A percentile compares a stretch with the other conserved stretches of the same genome.
These are phyloP conservation scores for Dreissena rostriformis DNA, from an alignment of 1,140 invertebrate species.

Conservation along the genomic window DNA sequence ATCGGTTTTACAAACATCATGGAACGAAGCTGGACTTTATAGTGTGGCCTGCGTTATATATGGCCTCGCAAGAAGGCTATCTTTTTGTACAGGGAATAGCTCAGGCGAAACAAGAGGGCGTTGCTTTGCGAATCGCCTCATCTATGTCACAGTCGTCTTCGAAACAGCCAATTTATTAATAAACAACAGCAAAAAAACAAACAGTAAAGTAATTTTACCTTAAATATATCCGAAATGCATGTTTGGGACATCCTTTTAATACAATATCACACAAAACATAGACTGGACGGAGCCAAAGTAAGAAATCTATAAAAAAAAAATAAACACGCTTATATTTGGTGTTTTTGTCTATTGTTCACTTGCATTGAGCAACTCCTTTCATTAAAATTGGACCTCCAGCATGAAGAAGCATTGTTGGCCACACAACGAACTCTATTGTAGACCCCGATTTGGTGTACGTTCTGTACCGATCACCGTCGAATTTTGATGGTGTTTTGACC, in stretches of 20 bases:
- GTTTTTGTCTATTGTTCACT: too few relatives aligned
- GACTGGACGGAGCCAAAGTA: neutral
- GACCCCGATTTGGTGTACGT: too few relatives aligned
- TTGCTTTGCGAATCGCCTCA: slow-evolving; percentile 36
- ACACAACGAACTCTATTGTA: too few relatives aligned
- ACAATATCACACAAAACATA: neutral
- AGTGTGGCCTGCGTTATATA: slow-evolving; percentile 33
- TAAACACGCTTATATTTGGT: neutral
- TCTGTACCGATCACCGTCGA: too few relatives aligned
- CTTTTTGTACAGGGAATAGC: slow-evolving; percentile 30
- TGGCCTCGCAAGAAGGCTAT: slow-evolving; percentile 4
- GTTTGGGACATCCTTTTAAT: neutral
- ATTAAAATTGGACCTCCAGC: too few relatives aligned
- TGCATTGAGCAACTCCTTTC: too few relatives aligned
- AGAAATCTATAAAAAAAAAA: neutral
- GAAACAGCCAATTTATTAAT: neutral
- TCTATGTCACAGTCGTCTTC: slow-evolving; percentile 6
- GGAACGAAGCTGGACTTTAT: slow-evolving; percentile 41
- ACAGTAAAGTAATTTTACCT: neutral
- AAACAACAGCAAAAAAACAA: neutral
- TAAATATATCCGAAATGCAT: neutral
- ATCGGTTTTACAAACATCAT: slow-evolving; percentile 28
- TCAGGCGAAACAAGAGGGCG: slow-evolving; percentile 44
- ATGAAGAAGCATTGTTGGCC: too few relatives aligned
- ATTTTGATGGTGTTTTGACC: too few relatives aligned